These are phyloP conservation scores for Urophycis tenuis DNA, from an alignment of 2,797 vertebrate species.

Conservation along the genomic window DNA sequence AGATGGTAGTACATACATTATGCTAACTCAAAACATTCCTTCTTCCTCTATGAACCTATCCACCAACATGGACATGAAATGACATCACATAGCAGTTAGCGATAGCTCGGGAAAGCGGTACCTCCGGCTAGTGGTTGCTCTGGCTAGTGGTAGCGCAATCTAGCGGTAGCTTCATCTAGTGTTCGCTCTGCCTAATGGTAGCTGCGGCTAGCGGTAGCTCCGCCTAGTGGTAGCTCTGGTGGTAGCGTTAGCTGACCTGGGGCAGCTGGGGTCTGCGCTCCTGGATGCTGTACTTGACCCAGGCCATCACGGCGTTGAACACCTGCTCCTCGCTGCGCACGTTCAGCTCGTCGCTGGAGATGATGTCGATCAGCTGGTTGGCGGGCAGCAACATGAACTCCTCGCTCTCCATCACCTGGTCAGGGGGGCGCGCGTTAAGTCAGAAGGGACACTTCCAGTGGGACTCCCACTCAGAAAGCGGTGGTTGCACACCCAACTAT, in stretches of 20 bases:
- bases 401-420: slow-evolving; percentile 97
- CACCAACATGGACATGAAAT: too few relatives aligned
- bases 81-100: too few relatives aligned
- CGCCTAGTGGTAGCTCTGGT: neutral
- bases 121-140: too few relatives aligned
- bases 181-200: too few relatives aligned
- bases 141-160: too few relatives aligned
- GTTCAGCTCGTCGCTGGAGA: slow-evolving; percentile 98
- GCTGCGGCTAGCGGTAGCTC: neutral
- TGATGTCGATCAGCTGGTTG: slow-evolving; percentile 98
- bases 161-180: too few relatives aligned
- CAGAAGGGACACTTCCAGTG: neutral
- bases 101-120: too few relatives aligned
- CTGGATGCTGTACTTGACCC: slow-evolving; percentile 99
- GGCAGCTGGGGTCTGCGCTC: slow-evolving; percentile 92
- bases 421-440: neutral
- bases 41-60: too few relatives aligned
- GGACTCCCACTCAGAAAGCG: neutral
- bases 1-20: neutral
- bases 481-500: neutral
- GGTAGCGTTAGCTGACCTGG: slow-evolving; percentile 71
- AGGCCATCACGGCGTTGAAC: slow-evolving; percentile 97
- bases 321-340: slow-evolving; percentile 98
- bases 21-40: too few relatives aligned
- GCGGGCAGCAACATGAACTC: slow-evolving; percentile 98